Evolutionary conservation across 2,113 vertebrate species (phyloP).

Genomic region (Tragelaphus scriptus): DNA sequence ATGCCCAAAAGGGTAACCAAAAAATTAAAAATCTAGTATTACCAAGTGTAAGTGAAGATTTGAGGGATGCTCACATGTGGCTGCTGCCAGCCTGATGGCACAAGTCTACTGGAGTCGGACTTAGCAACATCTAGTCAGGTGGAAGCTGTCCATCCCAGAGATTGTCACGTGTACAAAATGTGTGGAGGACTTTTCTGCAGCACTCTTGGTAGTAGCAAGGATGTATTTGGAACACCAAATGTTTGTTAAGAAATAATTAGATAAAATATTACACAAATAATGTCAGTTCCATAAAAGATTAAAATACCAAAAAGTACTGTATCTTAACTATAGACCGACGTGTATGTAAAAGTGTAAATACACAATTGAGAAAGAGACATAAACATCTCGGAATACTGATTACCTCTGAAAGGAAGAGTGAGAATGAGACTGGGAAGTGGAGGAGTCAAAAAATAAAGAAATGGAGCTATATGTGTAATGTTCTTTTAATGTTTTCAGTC

Average conservation of each 20-base stretch:
- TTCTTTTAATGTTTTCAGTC: background rate
- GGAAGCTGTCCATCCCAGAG: background rate
- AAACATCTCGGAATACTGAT: background rate
- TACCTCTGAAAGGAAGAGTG: background rate
- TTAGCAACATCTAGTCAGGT: too few relatives aligned
- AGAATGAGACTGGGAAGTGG: background rate
- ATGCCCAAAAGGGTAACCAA: background rate
- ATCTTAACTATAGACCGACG: background rate
- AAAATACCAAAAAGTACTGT: background rate
- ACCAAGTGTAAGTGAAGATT: background rate
- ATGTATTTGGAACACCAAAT: background rate
- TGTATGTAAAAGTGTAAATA: background rate
- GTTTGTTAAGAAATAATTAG: background rate
- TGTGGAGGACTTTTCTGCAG: background rate
- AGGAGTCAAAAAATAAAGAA: background rate
- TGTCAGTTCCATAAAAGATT: background rate
- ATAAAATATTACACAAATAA: background rate
- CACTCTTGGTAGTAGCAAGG: background rate
- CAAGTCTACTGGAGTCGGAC: accelerated
- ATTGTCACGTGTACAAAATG: too few relatives aligned
- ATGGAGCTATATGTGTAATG: background rate
- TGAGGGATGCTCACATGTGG: background rate
- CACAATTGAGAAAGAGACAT: background rate
- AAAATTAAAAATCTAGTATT: background rate
- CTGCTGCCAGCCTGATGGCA: background rate